Evolutionary conservation across 2,113 vertebrate species (phyloP), one percentile per base, ranked within the genome.

Genomic region (Scortum barcoo): DNA sequence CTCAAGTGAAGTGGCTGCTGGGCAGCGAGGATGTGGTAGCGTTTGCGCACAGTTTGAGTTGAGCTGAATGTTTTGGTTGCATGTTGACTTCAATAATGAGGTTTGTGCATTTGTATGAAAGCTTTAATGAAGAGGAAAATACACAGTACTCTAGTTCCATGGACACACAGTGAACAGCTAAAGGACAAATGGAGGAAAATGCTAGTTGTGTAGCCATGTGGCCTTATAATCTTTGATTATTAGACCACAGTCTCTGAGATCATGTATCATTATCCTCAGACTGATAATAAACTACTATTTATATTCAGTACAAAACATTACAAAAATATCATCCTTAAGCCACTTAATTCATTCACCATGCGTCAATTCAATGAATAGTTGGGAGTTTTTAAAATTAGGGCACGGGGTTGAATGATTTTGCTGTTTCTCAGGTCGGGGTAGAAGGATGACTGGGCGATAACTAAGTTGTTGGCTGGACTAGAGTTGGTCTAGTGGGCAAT

Each of bases 401-500:
- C 16, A 10, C 30, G 56, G 17, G 2, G 20, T 38, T 71, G 40
- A 66, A 16, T 65, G 16, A 24, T 38, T 44, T 13, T 22, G 62
- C 26, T 61, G 57, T 24, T 42, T 44, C 7, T 72, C 19, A 11
- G 74, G 24, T n/a, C n/a, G 69, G 56, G 9, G 12, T 50, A 20
- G 12, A 72, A 22, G 40, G 40, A 69, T 70, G 70, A 46, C 69
- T 30, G 50, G n/a, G 46, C 56, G 9, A 58, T 53, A 67, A 30
- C 20, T 40, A 24, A 28, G 3, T 0, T 73, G 61, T 62, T 78
- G 65, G 24, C 72, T 28, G 78, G 28, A 69, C 50, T 28, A 11
- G 22, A 61, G 56, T 24, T 66, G 63, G 50, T 36, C 62, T 48
- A 73, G 79, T 72, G 83, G 66, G 78, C 88, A 66, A 26, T 71